Evolutionary conservation across 2,888 invertebrate species (phyloP).

Genomic region (Lasius fuliginosus): DNA sequence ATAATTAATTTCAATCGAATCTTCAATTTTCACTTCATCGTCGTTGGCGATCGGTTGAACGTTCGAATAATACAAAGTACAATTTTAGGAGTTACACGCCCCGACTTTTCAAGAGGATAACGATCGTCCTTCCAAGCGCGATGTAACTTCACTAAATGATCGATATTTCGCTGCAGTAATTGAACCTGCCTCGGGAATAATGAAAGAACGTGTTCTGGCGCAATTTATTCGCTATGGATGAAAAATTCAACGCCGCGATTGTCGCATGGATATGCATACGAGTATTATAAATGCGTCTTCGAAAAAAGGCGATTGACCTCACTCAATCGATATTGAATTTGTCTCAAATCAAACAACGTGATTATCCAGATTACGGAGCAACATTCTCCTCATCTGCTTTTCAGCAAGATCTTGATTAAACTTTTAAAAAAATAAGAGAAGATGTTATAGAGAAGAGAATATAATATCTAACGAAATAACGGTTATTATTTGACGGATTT

Average conservation of each 20-base stretch:
- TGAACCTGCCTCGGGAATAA: conserved; percentile 11
- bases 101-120: conserved; percentile 6
- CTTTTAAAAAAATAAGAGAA: neutral
- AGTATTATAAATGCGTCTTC: conserved; percentile 28
- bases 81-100: conserved; percentile 3
- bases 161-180: conserved; percentile 24
- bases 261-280: conserved; percentile 24
- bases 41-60: neutral
- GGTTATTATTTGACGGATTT: neutral
- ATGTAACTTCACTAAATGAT: neutral
- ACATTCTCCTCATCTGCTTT: neutral
- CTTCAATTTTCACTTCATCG: neutral
- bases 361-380: conserved; percentile 24
- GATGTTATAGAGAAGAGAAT: neutral
- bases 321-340: conserved; percentile 50
- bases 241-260: conserved; percentile 8
- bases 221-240: neutral
- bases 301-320: conserved; percentile 55
- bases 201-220: neutral
- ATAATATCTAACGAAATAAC: neutral
- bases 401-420: neutral
- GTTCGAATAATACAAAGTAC: neutral
- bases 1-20: neutral
- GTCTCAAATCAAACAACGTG: conserved; percentile 6
- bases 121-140: conserved; percentile 1